These are phyloP conservation scores for Rhadina sibilatrix DNA, from an alignment of 2,113 vertebrate genomes.

Conservation along the genomic window DNA sequence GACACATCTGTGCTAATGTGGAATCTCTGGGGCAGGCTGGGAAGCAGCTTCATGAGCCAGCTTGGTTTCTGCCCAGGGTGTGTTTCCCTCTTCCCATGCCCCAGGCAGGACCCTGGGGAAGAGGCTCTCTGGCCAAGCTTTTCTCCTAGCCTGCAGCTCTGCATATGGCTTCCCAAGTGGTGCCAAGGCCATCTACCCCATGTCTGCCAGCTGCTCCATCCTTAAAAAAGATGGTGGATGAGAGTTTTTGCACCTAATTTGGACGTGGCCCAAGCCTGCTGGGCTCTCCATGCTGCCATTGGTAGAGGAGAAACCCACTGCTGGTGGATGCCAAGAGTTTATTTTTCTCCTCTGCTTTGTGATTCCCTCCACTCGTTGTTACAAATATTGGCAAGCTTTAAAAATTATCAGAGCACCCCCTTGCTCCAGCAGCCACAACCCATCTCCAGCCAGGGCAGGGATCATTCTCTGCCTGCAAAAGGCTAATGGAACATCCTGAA, in stretches of 20 bases:
- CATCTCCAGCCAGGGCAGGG: background rate
- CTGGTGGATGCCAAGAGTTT: background rate
- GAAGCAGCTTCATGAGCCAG: background rate
- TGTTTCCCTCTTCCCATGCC: background rate
- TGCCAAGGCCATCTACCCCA: background rate
- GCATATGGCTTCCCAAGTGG: accelerated
- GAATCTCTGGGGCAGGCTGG: background rate
- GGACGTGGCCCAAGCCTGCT: background rate
- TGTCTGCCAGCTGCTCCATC: background rate
- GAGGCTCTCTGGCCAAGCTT: background rate
- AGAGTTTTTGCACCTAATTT: background rate
- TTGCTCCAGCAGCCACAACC: background rate
- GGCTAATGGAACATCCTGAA: background rate
- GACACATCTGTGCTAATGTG: accelerated
- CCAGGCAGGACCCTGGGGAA: background rate
- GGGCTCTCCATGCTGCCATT: background rate
- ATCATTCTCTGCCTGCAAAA: background rate
- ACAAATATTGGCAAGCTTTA: background rate
- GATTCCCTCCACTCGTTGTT: background rate
- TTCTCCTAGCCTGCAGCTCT: accelerated
- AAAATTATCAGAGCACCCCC: accelerated
- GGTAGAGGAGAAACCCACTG: background rate
- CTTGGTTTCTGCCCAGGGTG: background rate
- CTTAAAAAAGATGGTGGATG: background rate
- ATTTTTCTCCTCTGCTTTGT: background rate